Conservation (phyloP, 2,113 vertebrate species). For the Piprites chloris region DNA sequence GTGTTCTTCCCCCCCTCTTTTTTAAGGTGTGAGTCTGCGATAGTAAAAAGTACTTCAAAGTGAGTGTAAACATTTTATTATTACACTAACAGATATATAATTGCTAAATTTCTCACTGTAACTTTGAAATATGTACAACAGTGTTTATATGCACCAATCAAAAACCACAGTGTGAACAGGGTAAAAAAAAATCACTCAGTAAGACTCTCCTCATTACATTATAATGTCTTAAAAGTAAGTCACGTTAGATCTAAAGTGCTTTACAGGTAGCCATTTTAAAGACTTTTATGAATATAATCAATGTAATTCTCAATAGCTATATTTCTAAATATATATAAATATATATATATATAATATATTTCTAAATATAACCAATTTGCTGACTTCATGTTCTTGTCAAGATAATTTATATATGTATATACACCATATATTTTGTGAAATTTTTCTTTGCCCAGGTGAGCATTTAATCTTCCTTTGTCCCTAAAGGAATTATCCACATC, state of each 20-base stretch:
- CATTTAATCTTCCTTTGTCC: slow-evolving; percentile 45
- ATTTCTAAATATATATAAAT: too few species aligned
- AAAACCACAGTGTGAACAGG: not conserved
- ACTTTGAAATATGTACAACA: not conserved
- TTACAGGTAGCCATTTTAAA: slow-evolving; percentile 32
- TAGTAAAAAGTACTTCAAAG: not conserved
- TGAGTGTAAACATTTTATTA: not conserved
- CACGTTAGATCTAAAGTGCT: not conserved
- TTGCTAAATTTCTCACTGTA: not conserved
- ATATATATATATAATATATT: too few species aligned
- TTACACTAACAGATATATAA: not conserved
- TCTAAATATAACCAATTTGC: slow-evolving; percentile 59
- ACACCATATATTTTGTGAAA: slow-evolving; percentile 24
- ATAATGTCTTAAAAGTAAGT: slow-evolving; percentile 9
- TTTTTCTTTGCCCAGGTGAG: slow-evolving; percentile 40
- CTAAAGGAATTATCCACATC: slow-evolving; percentile 33
- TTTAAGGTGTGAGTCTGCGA: not conserved
- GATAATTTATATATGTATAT: slow-evolving; percentile 39
- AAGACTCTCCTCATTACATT: not conserved
- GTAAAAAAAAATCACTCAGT: not conserved
- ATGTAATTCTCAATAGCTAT: slow-evolving; percentile 30
- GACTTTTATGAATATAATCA: slow-evolving; percentile 39
- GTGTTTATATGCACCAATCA: not conserved
- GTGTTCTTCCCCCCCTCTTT: not conserved
- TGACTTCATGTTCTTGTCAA: slow-evolving; percentile 48